Base-by-base conservation (phyloP, 2,113 vertebrate species). In the Machaerirhynchus nigripectus region DNA sequence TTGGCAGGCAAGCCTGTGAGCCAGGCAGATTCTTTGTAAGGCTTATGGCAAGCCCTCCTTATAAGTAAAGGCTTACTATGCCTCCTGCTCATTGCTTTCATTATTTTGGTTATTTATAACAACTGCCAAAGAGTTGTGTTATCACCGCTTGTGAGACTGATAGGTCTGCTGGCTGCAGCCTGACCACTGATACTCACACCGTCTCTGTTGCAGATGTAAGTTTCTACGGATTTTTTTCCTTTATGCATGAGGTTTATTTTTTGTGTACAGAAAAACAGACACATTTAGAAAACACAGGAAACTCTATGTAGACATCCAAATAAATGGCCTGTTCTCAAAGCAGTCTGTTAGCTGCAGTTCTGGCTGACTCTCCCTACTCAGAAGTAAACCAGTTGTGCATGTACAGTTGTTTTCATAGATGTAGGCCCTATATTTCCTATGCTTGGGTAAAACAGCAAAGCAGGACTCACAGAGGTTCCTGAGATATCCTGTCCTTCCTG, bases 31-130 rank as follows among this genome's bases (percentile, higher is more conserved):
- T 49, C 80, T 96, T 84, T 87, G 47, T 56, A 78, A 89, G 73
- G 53, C 68, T 83, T 87, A 50, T 79, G 94, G 71, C 90, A 87
- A 93, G 37, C 59, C 71, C 56, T 78, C 76, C 93, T 94, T 93
- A 71, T 92, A 93, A 93, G 90, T 93, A 86, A 83, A 86, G 60
- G 26, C 55, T 83, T 91, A 77, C 55, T 80, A 30, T 93, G 52
- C 75, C 60, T 95, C 35, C 49, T 0, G 60, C 39, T 94, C n/a
- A 11, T 84, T 81, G 93, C 90, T 96, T 94, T 93, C 64, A 57
- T 93, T 93, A 88, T 92, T 92, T 93, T 89, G 60, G 88, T 89
- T 97, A 90, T 94, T 93, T 92, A 86, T 94, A 94, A 95, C 88
- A 71, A 23, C 60, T 75, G 56, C 86, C 88, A 19, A 84, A 65